Percentiles rank a stretch among this genome's conserved stretches.
Evolutionary conservation across 1,140 invertebrate genomes (phyloP).

Genomic region (Archivesica marissinica): DNA sequence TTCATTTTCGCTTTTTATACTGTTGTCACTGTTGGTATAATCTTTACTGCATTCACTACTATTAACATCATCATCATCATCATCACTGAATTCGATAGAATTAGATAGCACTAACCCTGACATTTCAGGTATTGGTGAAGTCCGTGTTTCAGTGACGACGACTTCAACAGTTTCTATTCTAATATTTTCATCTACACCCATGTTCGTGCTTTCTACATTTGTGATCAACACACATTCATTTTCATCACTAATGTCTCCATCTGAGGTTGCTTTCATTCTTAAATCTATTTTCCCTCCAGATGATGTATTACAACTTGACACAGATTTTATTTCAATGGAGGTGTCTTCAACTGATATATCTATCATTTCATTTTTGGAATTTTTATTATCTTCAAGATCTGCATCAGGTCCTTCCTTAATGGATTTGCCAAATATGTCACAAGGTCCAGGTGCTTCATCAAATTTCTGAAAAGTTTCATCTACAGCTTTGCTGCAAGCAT

Average conservation of each 20-base stretch:
- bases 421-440: neutral
- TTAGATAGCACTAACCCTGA: neutral
- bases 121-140: neutral
- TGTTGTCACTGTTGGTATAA: neutral
- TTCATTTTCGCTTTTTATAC: no score
- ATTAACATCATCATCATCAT: neutral
- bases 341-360: neutral
- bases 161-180: neutral
- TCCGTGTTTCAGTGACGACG: neutral
- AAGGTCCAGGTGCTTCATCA: neutral
- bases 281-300: neutral
- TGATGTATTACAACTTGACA: neutral
- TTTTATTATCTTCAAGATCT: neutral
- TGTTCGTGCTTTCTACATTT: neutral
- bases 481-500: neutral
- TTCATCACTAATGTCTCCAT: neutral
- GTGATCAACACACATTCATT: neutral
- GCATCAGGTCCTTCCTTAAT: neutral
- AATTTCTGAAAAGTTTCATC: neutral
- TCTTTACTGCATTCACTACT: neutral
- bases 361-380: neutral
- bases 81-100: conserved; percentile 16
- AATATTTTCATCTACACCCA: neutral
- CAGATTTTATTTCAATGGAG: neutral
- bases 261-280: neutral